These are phyloP conservation scores for Montipora capitata DNA, from an alignment of 92 coral and sea anemone species.

Conservation along the genomic window DNA sequence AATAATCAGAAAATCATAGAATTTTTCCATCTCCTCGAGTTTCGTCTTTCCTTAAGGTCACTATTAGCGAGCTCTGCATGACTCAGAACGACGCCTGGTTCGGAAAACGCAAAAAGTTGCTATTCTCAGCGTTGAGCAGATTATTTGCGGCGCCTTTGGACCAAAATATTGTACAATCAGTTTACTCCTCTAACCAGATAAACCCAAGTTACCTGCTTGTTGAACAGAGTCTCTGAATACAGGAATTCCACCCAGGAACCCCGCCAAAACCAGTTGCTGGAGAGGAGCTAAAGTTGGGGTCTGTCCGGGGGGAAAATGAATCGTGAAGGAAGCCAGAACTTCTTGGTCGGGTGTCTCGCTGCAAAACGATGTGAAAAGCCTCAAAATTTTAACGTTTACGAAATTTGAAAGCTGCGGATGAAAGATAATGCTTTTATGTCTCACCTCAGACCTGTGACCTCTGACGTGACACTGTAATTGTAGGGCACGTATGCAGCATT, in stretches of 20 bases:
- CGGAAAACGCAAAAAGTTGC: no score
- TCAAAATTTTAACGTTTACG: not conserved
- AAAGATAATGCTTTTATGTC: not conserved
- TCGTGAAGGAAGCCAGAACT: slow-evolving; percentile 70
- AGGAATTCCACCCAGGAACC: slow-evolving; percentile 87
- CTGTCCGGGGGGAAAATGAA: slow-evolving; percentile 56
- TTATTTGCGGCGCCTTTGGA: no score
- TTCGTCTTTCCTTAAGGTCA: no score
- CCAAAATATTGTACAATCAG: no score
- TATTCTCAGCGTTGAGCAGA: no score
- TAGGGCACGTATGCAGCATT: slow-evolving; percentile 48
- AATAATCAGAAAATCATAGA: no score
- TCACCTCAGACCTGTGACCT: slow-evolving; percentile 70
- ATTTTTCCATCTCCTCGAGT: no score
- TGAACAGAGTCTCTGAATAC: slow-evolving; percentile 59
- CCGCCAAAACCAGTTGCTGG: slow-evolving; percentile 69
- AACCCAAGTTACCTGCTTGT: slow-evolving; percentile 37
- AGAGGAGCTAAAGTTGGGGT: slow-evolving; percentile 72
- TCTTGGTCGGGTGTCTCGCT: slow-evolving; percentile 74
- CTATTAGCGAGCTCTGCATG: no score
- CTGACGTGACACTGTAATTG: slow-evolving; percentile 48
- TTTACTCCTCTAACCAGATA: not conserved
- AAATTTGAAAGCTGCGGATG: not conserved
- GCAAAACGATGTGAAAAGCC: not conserved
- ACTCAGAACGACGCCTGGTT: no score